phyloP scores from a whole-genome alignment of 2,888 invertebrate genomes.

The Conomelus anceps region DNA sequence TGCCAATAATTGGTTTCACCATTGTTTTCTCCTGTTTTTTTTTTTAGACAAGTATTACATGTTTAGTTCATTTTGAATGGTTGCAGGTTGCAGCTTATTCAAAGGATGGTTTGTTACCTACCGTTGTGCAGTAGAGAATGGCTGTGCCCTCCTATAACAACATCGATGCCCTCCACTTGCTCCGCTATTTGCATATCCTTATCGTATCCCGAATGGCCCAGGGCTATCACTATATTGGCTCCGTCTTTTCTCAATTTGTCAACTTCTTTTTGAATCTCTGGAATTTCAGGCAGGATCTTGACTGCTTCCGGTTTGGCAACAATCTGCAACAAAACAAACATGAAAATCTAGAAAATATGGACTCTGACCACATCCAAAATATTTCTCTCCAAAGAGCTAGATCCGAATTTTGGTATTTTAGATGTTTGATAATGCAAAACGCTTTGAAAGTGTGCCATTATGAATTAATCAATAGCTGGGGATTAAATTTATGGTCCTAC shows the following conservation, averaged over 20 bases:
- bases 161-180: constrained; percentile 69
- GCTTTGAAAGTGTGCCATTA: too few species aligned
- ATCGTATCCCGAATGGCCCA: constrained; percentile 81
- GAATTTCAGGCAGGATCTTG: constrained; percentile 61
- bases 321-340: constrained; percentile 30
- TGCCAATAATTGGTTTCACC: too few species aligned
- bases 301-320: constrained; percentile 46
- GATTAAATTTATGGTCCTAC: too few species aligned
- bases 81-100: background rate
- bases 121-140: constrained; percentile 85
- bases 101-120: background rate
- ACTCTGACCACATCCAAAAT: too few species aligned
- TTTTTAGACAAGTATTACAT: too few species aligned
- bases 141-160: constrained; percentile 86
- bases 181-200: constrained; percentile 70
- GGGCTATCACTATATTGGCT: constrained; percentile 72
- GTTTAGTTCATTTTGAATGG: too few species aligned
- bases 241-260: constrained; percentile 54
- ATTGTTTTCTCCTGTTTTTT: too few species aligned
- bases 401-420: too few species aligned
- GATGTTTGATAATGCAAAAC: too few species aligned
- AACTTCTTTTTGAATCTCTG: constrained; percentile 59
- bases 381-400: too few species aligned
- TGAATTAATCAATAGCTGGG: too few species aligned
- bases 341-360: background rate